A percentile compares a stretch with the other conserved stretches of the same genome.
Conservation (phyloP, 2,113 vertebrate genomes). For the Antechinus flavipes region DNA sequence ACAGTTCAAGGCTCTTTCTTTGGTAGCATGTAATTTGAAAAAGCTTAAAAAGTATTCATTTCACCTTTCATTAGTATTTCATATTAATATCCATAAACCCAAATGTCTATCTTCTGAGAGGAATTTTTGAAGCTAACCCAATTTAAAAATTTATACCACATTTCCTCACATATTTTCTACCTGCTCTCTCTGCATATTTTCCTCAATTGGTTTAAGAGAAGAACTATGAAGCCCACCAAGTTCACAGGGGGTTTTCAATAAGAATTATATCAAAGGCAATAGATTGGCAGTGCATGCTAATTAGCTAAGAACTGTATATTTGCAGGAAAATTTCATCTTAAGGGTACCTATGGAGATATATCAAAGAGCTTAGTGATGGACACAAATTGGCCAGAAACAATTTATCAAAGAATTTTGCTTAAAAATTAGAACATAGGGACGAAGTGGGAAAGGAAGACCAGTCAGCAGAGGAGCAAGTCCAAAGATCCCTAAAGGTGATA, state of each 20-base stretch:
- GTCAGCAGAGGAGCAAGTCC: background rate
- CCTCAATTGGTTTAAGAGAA: background rate
- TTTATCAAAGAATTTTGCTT: background rate
- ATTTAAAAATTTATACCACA: background rate
- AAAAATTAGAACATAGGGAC: background rate
- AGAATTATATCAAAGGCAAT: background rate
- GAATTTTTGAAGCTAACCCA: conserved; percentile 25
- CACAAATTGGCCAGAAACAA: background rate
- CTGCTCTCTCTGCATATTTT: background rate
- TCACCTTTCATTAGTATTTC: conserved; percentile 40
- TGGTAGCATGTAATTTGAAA: conserved; percentile 4
- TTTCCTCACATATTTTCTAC: too few species aligned
- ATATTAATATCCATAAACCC: background rate
- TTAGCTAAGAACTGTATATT: background rate
- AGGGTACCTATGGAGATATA: background rate
- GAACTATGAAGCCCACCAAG: background rate
- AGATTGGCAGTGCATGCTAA: background rate
- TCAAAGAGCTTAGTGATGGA: background rate
- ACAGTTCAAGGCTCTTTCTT: conserved; percentile 60
- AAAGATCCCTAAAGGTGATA: background rate
- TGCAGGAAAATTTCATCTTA: background rate
- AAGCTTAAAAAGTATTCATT: conserved; percentile 51
- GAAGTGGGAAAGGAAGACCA: background rate
- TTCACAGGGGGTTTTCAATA: background rate
- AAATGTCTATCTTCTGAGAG: conserved; percentile 42